Base-by-base conservation (phyloP, 1,140 invertebrate species). In the Cyclina sinensis region DNA sequence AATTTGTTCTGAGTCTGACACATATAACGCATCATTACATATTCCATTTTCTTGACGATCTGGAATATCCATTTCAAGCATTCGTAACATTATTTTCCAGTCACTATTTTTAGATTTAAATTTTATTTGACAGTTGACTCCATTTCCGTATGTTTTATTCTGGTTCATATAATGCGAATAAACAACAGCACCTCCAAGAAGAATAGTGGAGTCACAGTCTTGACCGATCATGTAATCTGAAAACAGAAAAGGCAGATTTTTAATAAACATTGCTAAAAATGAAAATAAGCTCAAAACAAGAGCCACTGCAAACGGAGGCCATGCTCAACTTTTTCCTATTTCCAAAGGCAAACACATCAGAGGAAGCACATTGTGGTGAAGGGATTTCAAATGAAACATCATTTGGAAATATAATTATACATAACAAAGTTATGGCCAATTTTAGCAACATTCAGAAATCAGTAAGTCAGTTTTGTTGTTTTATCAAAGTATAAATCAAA, bases 11-110 rank as follows among this genome's bases (percentile, higher is more conserved):
- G 90, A 90, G 86, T 94, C 93, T 88, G 92, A 95, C 30, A 95
- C 85, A 90, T 94, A 95, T 14, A 95, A 88, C n/a, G 94, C 94
- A 88, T 95, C 94, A 82, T 94, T 94, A 90, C 94, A 95, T 43
- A 94, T 89, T 68, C 92, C 92, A 46, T 90, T 92, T 12, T 62
- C 70, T 18, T 89, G 91, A 27, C 90, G 62, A 79, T 94, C 94
- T 54, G 93, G 94, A 51, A 95, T 94, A 90, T 95, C 93, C 57
- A 95, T 81, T 65, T 94, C 92, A 35, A 93, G 54, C 80, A 95
- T 90, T 16, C 92, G 90, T 80, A 94, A 82, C 92, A 94, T 94
- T 24, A 95, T 81, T 74, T 93, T 93, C 94, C 93, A 95, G 80
- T 91, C 91, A 62, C 90, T 90, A 82, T 92, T 91, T 51, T 93